A percentile compares a stretch with the other conserved stretches of the same genome.
Conservation (phyloP, 2,888 invertebrate genomes). For the Atherix ibis region DNA sequence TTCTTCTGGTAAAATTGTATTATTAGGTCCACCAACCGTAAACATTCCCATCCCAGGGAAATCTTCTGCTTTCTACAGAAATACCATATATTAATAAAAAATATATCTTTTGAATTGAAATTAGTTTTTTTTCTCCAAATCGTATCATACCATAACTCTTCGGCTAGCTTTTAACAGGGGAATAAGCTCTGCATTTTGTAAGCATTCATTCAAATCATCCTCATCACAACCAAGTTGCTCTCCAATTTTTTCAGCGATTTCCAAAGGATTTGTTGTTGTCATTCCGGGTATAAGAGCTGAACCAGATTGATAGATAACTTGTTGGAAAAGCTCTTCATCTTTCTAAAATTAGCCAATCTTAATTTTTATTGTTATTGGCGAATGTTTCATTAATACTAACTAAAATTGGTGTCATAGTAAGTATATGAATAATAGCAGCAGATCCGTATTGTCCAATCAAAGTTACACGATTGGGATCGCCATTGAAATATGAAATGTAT, state of each 20-base stretch:
- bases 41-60: background rate
- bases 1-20: background rate
- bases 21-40: conserved; percentile 5
- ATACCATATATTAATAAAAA: too few relatives aligned
- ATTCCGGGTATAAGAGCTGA: conserved; percentile 30
- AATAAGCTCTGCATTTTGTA: conserved; percentile 9
- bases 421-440: conserved; percentile 26
- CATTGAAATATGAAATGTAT: conserved; percentile 31
- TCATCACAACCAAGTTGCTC: conserved; percentile 21
- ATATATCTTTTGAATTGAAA: too few relatives aligned
- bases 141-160: conserved; percentile 2
- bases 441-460: conserved; percentile 34
- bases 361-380: background rate
- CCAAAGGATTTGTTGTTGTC: conserved; percentile 21
- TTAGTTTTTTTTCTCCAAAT: too few relatives aligned
- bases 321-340: conserved; percentile 27
- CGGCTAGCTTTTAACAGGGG: conserved; percentile 1
- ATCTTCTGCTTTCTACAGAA: conserved; percentile 2
- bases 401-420: conserved; percentile 23
- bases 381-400: conserved; percentile 13
- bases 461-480: conserved; percentile 28
- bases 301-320: conserved; percentile 33
- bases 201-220: conserved; percentile 20
- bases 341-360: conserved; percentile 2
- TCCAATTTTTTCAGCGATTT: conserved; percentile 23